Percentiles rank a stretch among this genome's conserved stretches.
These are phyloP conservation scores for Promerops cafer DNA, from an alignment of 2,113 vertebrate species.

Conservation along the genomic window DNA sequence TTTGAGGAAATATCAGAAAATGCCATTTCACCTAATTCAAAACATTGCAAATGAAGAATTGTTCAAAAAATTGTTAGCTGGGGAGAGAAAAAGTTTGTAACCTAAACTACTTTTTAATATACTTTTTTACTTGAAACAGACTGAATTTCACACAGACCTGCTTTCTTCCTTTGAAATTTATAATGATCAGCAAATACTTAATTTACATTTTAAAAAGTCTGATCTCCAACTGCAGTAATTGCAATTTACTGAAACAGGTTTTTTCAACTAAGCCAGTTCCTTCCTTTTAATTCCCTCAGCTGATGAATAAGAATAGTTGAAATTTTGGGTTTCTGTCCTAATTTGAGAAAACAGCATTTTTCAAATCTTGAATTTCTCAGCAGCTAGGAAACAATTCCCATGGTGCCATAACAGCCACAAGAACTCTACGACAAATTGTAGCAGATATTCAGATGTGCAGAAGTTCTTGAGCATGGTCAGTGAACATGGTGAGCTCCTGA, in stretches of 20 bases:
- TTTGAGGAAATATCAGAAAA: neutral
- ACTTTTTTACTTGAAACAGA: neutral
- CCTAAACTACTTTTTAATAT: neutral
- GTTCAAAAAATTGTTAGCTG: neutral
- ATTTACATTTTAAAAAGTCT: neutral
- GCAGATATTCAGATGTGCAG: neutral
- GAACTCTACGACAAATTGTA: accelerated
- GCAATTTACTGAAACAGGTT: neutral
- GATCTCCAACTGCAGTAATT: neutral
- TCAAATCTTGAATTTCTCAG: neutral
- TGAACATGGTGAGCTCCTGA: neutral
- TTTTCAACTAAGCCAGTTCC: neutral
- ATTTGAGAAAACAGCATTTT: neutral
- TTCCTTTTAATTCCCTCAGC: neutral
- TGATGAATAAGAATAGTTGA: neutral
- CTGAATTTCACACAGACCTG: neutral
- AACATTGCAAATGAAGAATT: neutral
- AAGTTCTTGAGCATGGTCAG: neutral
- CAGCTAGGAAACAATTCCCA: neutral
- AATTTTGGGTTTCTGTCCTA: neutral
- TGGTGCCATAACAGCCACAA: neutral
- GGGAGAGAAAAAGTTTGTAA: neutral
- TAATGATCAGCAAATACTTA: neutral
- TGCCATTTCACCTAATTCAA: neutral
- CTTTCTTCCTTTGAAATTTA: neutral